A percentile compares a stretch with the other conserved stretches of the same genome.
Conservation (phyloP, 2,797 vertebrate species). For the Vipera latastei region DNA sequence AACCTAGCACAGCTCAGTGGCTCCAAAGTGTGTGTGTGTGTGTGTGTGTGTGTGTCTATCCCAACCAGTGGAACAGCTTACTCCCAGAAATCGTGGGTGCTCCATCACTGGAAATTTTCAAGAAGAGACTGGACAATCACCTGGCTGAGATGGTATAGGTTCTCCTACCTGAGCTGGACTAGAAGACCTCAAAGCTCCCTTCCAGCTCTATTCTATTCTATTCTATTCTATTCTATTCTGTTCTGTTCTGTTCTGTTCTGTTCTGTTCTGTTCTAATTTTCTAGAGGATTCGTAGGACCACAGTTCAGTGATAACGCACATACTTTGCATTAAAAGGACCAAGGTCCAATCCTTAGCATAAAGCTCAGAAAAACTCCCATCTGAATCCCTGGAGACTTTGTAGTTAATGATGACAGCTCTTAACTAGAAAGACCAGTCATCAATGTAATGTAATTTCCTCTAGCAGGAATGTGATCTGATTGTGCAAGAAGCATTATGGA, state of each 20-base stretch:
- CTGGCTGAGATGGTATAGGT: no score
- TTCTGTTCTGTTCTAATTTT: not conserved
- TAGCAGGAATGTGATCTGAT: not conserved
- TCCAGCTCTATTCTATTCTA: no score
- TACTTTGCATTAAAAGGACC: not conserved
- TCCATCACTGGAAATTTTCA: no score
- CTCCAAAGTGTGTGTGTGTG: not conserved
- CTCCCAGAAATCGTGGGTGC: no score
- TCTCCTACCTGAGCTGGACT: no score
- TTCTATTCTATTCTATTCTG: no score
- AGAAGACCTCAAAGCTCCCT: no score
- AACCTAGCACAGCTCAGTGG: not conserved
- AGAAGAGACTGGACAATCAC: no score
- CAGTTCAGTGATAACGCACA: not conserved
- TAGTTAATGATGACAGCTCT: not conserved
- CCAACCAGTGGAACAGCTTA: no score
- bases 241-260: no score
- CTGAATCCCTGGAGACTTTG: not conserved
- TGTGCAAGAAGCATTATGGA: not conserved
- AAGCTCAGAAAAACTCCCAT: not conserved
- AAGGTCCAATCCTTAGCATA: not conserved
- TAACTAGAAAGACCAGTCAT: not conserved
- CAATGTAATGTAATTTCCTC: not conserved
- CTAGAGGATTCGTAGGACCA: not conserved
- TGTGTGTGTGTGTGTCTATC: not conserved